Evolutionary conservation across 2,113 vertebrate species (phyloP).

Genomic region (Microtus pennsylvanicus): DNA sequence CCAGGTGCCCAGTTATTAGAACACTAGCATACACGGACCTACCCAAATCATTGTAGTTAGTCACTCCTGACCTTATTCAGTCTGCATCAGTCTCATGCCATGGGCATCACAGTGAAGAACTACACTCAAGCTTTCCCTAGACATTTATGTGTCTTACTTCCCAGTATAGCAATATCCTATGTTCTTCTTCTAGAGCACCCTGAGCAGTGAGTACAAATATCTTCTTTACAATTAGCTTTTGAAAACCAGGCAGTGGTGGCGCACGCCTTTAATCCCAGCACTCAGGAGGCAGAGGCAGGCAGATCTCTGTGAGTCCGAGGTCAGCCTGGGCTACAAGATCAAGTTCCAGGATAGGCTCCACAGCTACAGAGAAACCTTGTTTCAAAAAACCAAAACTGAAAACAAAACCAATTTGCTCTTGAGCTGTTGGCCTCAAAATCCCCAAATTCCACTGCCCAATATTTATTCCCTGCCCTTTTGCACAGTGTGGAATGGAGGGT

Average conservation of each 20-base stretch:
- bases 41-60: not conserved
- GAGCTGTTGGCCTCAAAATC: not conserved
- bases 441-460: too few species aligned
- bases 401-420: not conserved
- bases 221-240: not conserved
- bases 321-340: too few species aligned
- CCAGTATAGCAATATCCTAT: not conserved
- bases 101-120: not conserved
- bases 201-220: not conserved
- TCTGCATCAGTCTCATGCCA: not conserved
- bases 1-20: not conserved
- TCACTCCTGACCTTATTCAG: not conserved
- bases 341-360: too few species aligned
- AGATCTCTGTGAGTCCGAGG: too few species aligned
- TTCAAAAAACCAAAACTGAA: too few species aligned
- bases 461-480: not conserved
- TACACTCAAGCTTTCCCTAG: too few species aligned
- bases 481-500: too few species aligned
- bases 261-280: too few species aligned
- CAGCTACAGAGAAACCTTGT: too few species aligned
- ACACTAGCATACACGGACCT: not conserved
- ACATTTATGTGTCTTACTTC: not conserved
- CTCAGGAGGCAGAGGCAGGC: too few species aligned
- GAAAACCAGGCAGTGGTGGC: too few species aligned
- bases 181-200: not conserved